These are phyloP conservation scores for Eucidaris tribuloides DNA, from an alignment of 35 echinoderm and acorn worm genomes.

Conservation along the genomic window DNA sequence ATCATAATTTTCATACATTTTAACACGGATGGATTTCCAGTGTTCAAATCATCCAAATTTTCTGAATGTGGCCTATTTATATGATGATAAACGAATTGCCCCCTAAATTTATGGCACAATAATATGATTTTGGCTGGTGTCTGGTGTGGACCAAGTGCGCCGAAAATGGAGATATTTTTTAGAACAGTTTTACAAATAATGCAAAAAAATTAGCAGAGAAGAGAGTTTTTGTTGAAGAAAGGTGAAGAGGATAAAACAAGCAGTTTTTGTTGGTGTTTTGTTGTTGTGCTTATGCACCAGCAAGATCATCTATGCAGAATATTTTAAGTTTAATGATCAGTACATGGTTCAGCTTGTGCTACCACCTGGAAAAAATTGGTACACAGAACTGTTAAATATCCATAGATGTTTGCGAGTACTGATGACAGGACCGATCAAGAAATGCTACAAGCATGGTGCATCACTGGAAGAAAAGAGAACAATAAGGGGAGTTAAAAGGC, in stretches of 20 bases:
- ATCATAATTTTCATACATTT: slow-evolving; percentile 67
- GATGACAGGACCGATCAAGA: slow-evolving; percentile 50
- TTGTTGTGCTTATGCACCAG: slow-evolving; percentile 75
- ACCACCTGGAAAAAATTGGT: too few relatives aligned
- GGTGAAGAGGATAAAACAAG: slow-evolving; percentile 18
- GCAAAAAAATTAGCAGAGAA: slow-evolving; percentile 24
- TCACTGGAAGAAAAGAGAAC: slow-evolving; percentile 10
- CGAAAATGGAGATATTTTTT: slow-evolving; percentile 55
- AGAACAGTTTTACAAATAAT: slow-evolving; percentile 41
- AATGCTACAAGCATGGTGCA: slow-evolving; percentile 39
- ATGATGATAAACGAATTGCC: slow-evolving; percentile 59
- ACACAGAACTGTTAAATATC: too few relatives aligned
- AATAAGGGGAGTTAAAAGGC: slow-evolving; percentile 62
- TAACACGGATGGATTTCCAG: slow-evolving; percentile 55
- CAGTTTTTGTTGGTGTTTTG: slow-evolving; percentile 42
- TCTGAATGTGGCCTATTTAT: slow-evolving; percentile 65
- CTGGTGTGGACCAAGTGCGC: slow-evolving; percentile 63
- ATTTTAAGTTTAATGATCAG: too few relatives aligned
- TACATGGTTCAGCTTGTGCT: too few relatives aligned
- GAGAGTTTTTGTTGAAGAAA: slow-evolving; percentile 41
- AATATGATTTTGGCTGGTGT: slow-evolving; percentile 62
- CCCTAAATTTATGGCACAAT: slow-evolving; percentile 5
- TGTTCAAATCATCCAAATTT: slow-evolving; percentile 44
- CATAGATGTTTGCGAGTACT: slow-evolving; percentile 72
- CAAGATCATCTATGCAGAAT: slow-evolving; percentile 55